These are phyloP conservation scores for Ylistrum balloti DNA, from an alignment of 1,140 invertebrate genomes.

Conservation along the genomic window DNA sequence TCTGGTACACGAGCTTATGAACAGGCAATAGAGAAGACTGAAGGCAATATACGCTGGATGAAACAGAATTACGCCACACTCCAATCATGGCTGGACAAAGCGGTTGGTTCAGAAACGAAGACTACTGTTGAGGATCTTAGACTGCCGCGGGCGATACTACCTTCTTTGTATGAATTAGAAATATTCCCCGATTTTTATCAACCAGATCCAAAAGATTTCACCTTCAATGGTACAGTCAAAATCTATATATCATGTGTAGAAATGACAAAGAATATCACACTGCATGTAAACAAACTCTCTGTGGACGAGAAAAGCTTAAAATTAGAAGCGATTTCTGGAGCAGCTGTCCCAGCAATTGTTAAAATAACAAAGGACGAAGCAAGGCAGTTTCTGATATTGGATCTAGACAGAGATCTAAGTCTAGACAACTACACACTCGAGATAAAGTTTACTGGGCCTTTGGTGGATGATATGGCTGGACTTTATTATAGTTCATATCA, in stretches of 20 bases:
- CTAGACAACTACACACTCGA: slow-evolving; percentile 86
- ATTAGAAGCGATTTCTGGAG: neutral
- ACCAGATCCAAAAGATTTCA: slow-evolving; percentile 75
- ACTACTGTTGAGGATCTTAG: slow-evolving; percentile 61
- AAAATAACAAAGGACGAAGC: slow-evolving; percentile 81
- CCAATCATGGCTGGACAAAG: slow-evolving; percentile 87
- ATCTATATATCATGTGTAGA: slow-evolving; percentile 86
- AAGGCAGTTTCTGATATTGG: slow-evolving; percentile 87
- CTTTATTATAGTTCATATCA: slow-evolving; percentile 75
- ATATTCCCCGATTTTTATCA: slow-evolving; percentile 79
- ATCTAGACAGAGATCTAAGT: slow-evolving; percentile 83
- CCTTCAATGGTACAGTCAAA: slow-evolving; percentile 88
- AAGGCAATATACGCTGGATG: slow-evolving; percentile 92
- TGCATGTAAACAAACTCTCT: slow-evolving; percentile 85
- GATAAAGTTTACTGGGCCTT: slow-evolving; percentile 87
- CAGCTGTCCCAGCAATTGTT: slow-evolving; percentile 64
- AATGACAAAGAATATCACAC: slow-evolving; percentile 86
- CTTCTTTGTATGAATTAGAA: slow-evolving; percentile 77
- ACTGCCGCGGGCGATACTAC: slow-evolving; percentile 75
- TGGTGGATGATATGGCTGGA: slow-evolving; percentile 87
- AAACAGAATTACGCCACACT: slow-evolving; percentile 89
- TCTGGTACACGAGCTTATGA: slow-evolving; percentile 84
- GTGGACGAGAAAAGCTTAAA: slow-evolving; percentile 59
- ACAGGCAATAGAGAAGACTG: slow-evolving; percentile 90
- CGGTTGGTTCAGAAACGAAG: neutral